Evolutionary conservation across 2,113 vertebrate genomes (phyloP).

Genomic region (Enhydra lutris): DNA sequence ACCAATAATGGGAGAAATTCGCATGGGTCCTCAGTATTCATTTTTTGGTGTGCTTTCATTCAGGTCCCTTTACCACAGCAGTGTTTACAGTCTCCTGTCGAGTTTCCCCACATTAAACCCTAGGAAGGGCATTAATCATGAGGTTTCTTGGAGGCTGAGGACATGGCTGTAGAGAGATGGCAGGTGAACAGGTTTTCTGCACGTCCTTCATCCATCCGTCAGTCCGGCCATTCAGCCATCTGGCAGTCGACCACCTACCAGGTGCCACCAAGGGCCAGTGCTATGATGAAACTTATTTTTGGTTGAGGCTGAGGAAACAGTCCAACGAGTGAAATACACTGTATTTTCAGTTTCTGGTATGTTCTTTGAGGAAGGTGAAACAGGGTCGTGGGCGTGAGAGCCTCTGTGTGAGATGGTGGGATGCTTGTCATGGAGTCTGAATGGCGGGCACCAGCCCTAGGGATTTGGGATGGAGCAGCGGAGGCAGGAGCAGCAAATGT

Average conservation of each 20-base stretch:
- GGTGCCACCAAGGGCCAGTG: not conserved
- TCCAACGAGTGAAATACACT: not conserved
- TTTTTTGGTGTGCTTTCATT: not conserved
- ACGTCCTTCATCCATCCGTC: not conserved
- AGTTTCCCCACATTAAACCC: not conserved
- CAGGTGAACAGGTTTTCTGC: not conserved
- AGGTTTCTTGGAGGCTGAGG: not conserved
- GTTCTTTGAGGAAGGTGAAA: not conserved
- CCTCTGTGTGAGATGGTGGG: fast-evolving
- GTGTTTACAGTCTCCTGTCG: not conserved
- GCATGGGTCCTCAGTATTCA: not conserved
- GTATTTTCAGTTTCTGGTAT: not conserved
- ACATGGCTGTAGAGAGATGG: not conserved
- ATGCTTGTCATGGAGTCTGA: fast-evolving
- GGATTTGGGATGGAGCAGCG: not conserved
- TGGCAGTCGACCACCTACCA: not conserved
- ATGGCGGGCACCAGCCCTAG: not conserved
- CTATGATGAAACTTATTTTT: not conserved
- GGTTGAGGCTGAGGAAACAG: not conserved
- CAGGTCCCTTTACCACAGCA: not conserved
- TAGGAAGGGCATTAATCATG: not conserved
- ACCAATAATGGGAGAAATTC: not conserved
- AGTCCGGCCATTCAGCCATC: not conserved
- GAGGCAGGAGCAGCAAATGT: too few species aligned
- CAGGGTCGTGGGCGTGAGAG: not conserved